phyloP scores from a whole-genome alignment of 2,888 invertebrate species.

The Choreutis nemorana region DNA sequence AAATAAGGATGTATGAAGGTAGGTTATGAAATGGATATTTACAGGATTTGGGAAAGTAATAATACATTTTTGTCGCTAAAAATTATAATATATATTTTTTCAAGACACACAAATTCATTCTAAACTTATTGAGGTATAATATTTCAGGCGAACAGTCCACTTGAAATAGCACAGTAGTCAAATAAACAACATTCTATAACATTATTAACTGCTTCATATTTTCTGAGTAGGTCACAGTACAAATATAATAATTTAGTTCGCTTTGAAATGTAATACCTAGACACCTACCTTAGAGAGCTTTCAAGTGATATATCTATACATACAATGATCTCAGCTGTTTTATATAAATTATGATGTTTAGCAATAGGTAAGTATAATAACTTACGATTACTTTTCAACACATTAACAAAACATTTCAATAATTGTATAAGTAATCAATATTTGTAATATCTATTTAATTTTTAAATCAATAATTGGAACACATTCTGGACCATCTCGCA shows the following conservation, averaged over 20 bases:
- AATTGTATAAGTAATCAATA: slow-evolving; percentile 18
- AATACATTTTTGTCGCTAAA: slow-evolving; percentile 37
- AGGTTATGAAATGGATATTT: neutral
- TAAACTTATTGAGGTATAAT: slow-evolving; percentile 62
- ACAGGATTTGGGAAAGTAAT: slow-evolving; percentile 17
- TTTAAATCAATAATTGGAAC: slow-evolving; percentile 51
- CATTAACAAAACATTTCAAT: slow-evolving; percentile 35
- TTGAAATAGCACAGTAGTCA: slow-evolving; percentile 41
- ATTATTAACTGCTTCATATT: too few species aligned
- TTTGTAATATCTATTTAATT: slow-evolving; percentile 33
- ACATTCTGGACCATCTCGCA: slow-evolving; percentile 48
- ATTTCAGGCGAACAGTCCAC: slow-evolving; percentile 53
- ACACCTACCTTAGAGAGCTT: slow-evolving; percentile 10
- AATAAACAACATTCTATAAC: slow-evolving; percentile 36
- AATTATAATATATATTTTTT: slow-evolving; percentile 52
- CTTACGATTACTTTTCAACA: slow-evolving; percentile 24
- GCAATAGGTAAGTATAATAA: too few species aligned
- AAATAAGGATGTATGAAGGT: neutral
- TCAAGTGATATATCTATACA: slow-evolving; percentile 13
- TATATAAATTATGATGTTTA: too few species aligned
- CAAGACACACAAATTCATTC: slow-evolving; percentile 54
- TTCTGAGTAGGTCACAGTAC: slow-evolving; percentile 17
- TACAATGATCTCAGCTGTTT: too few species aligned
- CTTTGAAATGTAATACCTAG: slow-evolving; percentile 33
- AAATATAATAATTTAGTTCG: slow-evolving; percentile 14